Evolutionary conservation across 1,140 invertebrate species (phyloP).

Genomic region (Trigoniulus corallinus): DNA sequence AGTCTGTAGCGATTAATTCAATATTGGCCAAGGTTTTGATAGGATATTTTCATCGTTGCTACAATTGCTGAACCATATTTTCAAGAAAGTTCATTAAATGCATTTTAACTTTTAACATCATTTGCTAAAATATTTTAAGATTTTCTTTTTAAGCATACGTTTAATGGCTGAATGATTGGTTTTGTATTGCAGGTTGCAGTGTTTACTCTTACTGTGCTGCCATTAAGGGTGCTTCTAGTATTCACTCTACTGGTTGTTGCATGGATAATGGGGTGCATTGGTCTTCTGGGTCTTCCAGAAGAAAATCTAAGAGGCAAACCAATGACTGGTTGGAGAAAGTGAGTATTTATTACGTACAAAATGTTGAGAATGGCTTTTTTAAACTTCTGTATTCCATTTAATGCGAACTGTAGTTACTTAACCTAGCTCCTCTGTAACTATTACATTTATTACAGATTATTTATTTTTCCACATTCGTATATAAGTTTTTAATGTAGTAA

Average conservation of each 20-base stretch:
- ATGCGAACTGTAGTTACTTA: no score
- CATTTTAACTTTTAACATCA: no score
- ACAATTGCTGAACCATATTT: not conserved
- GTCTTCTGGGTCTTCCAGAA: constrained; percentile 53
- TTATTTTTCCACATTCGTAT: not conserved
- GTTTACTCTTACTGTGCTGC: constrained; percentile 55
- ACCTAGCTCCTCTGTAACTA: no score
- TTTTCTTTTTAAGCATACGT: not conserved
- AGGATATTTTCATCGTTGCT: not conserved
- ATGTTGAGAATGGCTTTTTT: no score
- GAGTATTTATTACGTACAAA: constrained; percentile 17
- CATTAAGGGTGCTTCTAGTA: constrained; percentile 55
- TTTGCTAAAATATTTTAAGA: no score
- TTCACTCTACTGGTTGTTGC: constrained; percentile 53
- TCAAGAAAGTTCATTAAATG: not conserved
- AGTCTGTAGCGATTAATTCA: not conserved
- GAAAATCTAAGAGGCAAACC: constrained; percentile 53
- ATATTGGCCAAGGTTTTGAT: not conserved
- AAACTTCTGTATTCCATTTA: no score
- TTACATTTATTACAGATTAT: no score
- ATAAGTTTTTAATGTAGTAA: not conserved
- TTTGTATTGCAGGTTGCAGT: constrained; percentile 51
- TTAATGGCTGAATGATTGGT: not conserved
- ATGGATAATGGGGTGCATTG: constrained; percentile 61
- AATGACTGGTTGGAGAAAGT: constrained; percentile 68